phyloP scores from a whole-genome alignment of 2,797 vertebrate genomes.

The Premnoplex brunnescens region DNA sequence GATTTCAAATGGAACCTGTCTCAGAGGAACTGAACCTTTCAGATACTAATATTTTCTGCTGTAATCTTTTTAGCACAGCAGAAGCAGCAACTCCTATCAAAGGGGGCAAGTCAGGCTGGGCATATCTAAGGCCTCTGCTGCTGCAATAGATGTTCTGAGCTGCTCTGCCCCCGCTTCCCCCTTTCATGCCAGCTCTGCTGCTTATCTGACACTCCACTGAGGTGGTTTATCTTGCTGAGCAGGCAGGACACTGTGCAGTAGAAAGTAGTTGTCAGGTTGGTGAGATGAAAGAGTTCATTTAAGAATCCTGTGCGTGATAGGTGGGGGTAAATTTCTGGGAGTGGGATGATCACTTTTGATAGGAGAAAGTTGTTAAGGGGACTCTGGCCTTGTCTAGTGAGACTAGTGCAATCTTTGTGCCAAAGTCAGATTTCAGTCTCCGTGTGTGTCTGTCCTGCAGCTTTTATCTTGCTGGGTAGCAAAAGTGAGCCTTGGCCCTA shows the following conservation, averaged over 20 bases:
- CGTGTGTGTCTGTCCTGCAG: background rate
- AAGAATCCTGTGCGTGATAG: background rate
- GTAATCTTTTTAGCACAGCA: background rate
- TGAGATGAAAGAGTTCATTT: background rate
- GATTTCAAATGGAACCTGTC: background rate
- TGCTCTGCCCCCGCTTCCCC: background rate
- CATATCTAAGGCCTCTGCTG: background rate
- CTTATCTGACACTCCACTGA: background rate
- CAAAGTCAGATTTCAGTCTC: background rate
- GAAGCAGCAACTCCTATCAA: background rate
- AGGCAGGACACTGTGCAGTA: background rate
- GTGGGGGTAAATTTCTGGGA: background rate
- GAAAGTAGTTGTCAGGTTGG: background rate
- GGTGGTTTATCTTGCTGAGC: background rate
- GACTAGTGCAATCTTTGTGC: background rate
- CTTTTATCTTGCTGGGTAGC: background rate
- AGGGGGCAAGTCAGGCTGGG: background rate
- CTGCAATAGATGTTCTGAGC: background rate
- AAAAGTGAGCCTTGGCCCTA: background rate
- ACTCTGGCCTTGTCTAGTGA: background rate
- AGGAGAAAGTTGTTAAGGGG: background rate
- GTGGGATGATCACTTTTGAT: background rate
- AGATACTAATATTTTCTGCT: background rate
- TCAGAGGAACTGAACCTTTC: background rate
- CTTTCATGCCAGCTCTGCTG: background rate